Percentiles rank a stretch among this genome's conserved stretches.
Conservation (phyloP, 2,797 vertebrate species). For the Staurois parvus region DNA sequence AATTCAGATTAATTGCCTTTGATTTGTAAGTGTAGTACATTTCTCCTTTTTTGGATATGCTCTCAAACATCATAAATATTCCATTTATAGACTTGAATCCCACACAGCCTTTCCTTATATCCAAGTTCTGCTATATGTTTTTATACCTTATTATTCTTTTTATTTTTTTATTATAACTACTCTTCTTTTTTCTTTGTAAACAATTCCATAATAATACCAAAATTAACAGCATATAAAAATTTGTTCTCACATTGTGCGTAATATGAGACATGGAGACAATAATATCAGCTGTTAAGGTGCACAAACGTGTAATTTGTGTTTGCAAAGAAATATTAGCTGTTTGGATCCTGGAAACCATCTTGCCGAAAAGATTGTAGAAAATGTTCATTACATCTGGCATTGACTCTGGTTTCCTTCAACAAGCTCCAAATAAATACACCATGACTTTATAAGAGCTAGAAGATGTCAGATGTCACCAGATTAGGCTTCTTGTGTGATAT, state of each 20-base stretch:
- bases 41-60: slow-evolving; percentile 23
- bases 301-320: slow-evolving; percentile 9
- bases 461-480: slow-evolving; percentile 41
- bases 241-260: neutral
- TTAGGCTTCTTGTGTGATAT: slow-evolving; percentile 39
- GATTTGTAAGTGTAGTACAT: neutral
- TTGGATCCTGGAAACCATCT: slow-evolving; percentile 48
- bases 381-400: slow-evolving; percentile 10
- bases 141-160: neutral
- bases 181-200: neutral
- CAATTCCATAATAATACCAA: neutral
- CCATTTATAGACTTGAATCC: slow-evolving; percentile 8
- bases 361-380: slow-evolving; percentile 25
- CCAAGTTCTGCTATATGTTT: neutral
- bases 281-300: neutral
- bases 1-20: neutral
- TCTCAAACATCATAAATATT: neutral
- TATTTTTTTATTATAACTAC: too few species aligned
- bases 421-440: slow-evolving; percentile 45
- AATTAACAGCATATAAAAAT: neutral
- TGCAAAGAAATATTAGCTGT: slow-evolving; percentile 14
- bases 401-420: slow-evolving; percentile 48
- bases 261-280: neutral
- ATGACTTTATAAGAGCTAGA: slow-evolving; percentile 31
- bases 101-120: neutral